Conservation (phyloP, 2,113 vertebrate genomes). For the Microtus ochrogaster region DNA sequence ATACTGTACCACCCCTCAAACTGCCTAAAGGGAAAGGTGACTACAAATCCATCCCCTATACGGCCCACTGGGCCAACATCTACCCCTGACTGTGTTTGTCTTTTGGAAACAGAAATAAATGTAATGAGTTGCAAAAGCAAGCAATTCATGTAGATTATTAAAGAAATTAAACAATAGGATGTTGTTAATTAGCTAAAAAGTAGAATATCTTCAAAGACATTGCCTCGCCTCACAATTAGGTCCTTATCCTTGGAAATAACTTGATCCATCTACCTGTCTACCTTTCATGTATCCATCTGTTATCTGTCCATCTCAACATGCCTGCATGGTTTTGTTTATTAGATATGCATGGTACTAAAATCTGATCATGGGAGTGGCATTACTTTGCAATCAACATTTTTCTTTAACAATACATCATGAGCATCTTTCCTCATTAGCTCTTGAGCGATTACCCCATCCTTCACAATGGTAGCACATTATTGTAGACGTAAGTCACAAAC, state of each 20-base stretch:
- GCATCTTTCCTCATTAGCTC: neutral
- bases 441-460: conserved; percentile 9
- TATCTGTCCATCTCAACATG: neutral
- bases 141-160: neutral
- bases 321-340: neutral
- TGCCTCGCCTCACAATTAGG: neutral
- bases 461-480: conserved; percentile 1
- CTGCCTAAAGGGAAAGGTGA: neutral
- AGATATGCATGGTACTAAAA: conserved; percentile 21
- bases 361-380: neutral
- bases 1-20: neutral
- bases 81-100: neutral
- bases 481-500: too few relatives aligned
- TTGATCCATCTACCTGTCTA: neutral
- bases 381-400: conserved; percentile 42
- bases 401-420: neutral
- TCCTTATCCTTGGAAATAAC: neutral
- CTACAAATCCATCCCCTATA: neutral
- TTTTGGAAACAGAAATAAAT: neutral
- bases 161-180: conserved; percentile 6
- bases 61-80: neutral
- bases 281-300: neutral
- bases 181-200: neutral
- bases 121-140: conserved; percentile 2
- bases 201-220: neutral